These are phyloP conservation scores for Aphodius sticticus DNA, from an alignment of 2,888 invertebrate genomes.

Conservation along the genomic window DNA sequence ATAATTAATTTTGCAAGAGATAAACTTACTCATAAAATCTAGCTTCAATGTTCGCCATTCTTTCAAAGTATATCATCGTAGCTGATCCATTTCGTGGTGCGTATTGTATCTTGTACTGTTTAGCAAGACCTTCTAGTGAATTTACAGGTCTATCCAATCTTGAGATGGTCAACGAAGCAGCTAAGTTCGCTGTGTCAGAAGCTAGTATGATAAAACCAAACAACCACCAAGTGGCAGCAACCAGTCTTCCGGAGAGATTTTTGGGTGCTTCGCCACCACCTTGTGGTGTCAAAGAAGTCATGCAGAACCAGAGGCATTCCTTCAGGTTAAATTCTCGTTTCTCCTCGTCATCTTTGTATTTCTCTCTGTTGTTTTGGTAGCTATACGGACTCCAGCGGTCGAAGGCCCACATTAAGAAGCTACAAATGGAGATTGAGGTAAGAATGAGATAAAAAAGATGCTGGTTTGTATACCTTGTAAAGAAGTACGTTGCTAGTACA, in stretches of 20 bases:
- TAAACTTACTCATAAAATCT: slow-evolving; percentile 86
- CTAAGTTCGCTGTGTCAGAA: slow-evolving; percentile 97
- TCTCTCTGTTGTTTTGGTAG: slow-evolving; percentile 92
- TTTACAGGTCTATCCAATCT: slow-evolving; percentile 92
- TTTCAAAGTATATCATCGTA: slow-evolving; percentile 92
- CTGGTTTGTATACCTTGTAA: slow-evolving; percentile 79
- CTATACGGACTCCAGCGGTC: slow-evolving; percentile 98
- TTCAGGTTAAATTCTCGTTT: slow-evolving; percentile 94
- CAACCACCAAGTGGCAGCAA: slow-evolving; percentile 99
- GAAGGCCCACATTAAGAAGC: slow-evolving; percentile 94
- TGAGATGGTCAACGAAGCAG: slow-evolving; percentile 95
- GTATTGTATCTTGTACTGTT: slow-evolving; percentile 92
- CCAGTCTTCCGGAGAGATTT: slow-evolving; percentile 91
- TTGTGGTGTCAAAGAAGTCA: slow-evolving; percentile 96
- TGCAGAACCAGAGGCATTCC: slow-evolving; percentile 98
- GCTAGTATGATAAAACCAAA: slow-evolving; percentile 99
- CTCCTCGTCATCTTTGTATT: slow-evolving; percentile 92
- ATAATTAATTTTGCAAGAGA: too few relatives aligned
- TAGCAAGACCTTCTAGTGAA: slow-evolving; percentile 91
- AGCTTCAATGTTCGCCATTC: slow-evolving; percentile 96
- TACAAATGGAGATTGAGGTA: slow-evolving; percentile 49
- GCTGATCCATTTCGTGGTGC: slow-evolving; percentile 89
- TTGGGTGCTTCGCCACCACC: slow-evolving; percentile 97
- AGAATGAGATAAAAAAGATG: background rate
- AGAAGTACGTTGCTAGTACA: slow-evolving; percentile 93